Conservation (phyloP, 2,888 invertebrate species). For the Troides helena region DNA sequence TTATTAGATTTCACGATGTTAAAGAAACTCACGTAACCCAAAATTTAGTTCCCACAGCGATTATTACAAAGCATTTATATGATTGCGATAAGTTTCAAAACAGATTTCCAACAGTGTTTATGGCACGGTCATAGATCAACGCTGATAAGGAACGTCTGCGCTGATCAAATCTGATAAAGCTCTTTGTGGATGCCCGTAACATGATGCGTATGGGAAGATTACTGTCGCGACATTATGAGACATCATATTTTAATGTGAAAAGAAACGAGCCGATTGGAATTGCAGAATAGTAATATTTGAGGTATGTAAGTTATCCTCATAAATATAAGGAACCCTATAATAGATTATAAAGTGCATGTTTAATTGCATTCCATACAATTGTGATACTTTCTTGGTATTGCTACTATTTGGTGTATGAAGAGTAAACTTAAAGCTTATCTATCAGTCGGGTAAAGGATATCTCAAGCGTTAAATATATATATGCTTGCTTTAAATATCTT, state of each 20-base stretch:
- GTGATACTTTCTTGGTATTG: too few species aligned
- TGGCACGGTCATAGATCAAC: conserved; percentile 9
- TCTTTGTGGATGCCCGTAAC: conserved; percentile 9
- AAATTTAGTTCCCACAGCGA: conserved; percentile 7
- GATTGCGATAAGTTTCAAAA: conserved; percentile 9
- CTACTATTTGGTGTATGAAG: too few species aligned
- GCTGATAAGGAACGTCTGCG: conserved; percentile 15
- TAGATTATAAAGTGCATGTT: not conserved
- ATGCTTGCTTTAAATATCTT: too few species aligned
- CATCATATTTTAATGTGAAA: conserved; percentile 25
- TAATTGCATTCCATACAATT: not conserved
- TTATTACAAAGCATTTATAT: conserved; percentile 23
- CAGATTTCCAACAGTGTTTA: conserved; percentile 21
- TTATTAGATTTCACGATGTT: not conserved
- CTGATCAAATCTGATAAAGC: conserved; percentile 17
- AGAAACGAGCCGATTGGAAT: conserved; percentile 1
- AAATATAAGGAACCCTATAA: not conserved
- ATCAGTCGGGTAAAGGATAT: too few species aligned
- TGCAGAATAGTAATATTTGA: not conserved
- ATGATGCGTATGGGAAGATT: conserved; percentile 17
- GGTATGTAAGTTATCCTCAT: not conserved
- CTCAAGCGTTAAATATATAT: too few species aligned
- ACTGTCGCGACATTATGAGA: conserved; percentile 16
- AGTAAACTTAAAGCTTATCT: too few species aligned
- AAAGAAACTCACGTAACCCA: not conserved